Percentiles rank a stretch among this genome's conserved stretches.
phyloP scores from a whole-genome alignment of 23 tunicate species.

The Ciona savignyi region DNA sequence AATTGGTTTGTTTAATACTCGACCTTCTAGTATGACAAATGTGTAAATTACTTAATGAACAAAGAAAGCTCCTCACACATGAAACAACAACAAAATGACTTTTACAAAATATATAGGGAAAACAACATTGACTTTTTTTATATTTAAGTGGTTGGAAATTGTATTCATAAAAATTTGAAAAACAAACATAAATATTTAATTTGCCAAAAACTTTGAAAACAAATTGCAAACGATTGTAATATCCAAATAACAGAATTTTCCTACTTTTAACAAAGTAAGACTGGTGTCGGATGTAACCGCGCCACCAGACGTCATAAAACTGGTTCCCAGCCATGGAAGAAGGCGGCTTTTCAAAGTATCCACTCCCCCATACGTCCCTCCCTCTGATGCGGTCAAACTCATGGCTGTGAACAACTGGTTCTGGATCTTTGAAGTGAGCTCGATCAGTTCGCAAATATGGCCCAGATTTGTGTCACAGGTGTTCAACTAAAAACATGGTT shows the following conservation, averaged over 20 bases:
- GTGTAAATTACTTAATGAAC: too few species aligned
- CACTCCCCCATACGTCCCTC: slow-evolving; percentile 91
- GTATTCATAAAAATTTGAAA: too few species aligned
- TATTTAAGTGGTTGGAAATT: background rate
- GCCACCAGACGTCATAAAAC: slow-evolving; percentile 72
- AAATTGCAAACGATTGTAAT: background rate
- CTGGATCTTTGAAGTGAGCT: slow-evolving; percentile 87
- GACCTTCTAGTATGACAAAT: too few species aligned
- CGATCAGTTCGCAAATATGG: slow-evolving; percentile 73
- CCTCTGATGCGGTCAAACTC: slow-evolving; percentile 88
- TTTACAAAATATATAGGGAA: too few species aligned
- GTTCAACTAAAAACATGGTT: too few species aligned
- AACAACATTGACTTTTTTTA: background rate
- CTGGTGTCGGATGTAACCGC: slow-evolving; percentile 75
- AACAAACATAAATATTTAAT: too few species aligned
- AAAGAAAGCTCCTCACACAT: too few species aligned
- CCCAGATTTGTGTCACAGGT: slow-evolving; percentile 88
- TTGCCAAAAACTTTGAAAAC: background rate
- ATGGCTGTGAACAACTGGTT: slow-evolving; percentile 89
- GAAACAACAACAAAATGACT: too few species aligned
- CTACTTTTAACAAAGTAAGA: slow-evolving; percentile 57
- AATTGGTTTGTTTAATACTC: too few species aligned
- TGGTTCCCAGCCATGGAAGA: slow-evolving; percentile 91
- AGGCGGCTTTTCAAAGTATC: slow-evolving; percentile 84
- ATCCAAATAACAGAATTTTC: background rate